A percentile compares a stretch with the other conserved stretches of the same genome.
These are phyloP conservation scores for Arbacia lixula DNA, from an alignment of 53 echinoderm and acorn worm species.

Conservation along the genomic window DNA sequence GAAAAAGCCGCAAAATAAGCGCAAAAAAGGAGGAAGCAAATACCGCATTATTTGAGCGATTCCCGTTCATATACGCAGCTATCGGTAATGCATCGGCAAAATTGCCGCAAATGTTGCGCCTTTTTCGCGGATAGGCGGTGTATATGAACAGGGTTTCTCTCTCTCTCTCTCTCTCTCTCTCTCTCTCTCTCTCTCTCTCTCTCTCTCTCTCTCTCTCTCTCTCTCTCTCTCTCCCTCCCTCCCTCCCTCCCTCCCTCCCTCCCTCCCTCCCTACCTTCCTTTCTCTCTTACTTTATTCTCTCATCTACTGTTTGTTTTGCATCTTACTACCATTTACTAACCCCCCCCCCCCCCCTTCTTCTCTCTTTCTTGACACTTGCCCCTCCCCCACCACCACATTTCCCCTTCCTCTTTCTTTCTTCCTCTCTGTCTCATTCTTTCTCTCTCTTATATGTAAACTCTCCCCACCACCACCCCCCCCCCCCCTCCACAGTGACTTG, in stretches of 20 bases:
- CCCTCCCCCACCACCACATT: background rate
- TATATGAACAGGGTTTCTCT: too few species aligned
- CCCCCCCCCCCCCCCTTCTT: background rate
- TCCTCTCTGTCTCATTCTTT: constrained; percentile 1
- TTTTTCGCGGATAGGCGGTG: too few species aligned
- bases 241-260: background rate
- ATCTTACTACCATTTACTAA: background rate
- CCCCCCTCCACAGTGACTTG: too few species aligned
- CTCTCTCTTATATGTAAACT: too few species aligned
- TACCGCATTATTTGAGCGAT: too few species aligned
- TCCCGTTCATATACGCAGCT: too few species aligned
- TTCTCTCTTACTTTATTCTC: background rate
- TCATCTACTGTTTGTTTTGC: background rate
- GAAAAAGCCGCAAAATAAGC: too few species aligned
- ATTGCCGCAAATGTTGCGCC: too few species aligned
- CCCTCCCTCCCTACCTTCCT: constrained; percentile 1
- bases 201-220: background rate
- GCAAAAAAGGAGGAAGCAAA: too few species aligned
- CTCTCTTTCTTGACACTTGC: background rate
- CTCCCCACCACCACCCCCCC: too few species aligned
- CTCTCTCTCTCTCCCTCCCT: background rate
- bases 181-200: background rate
- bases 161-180: background rate
- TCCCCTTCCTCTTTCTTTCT: background rate
- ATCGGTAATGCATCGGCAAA: too few species aligned